phyloP scores from a whole-genome alignment of 2,888 invertebrate genomes.

The Chirona hameri region DNA sequence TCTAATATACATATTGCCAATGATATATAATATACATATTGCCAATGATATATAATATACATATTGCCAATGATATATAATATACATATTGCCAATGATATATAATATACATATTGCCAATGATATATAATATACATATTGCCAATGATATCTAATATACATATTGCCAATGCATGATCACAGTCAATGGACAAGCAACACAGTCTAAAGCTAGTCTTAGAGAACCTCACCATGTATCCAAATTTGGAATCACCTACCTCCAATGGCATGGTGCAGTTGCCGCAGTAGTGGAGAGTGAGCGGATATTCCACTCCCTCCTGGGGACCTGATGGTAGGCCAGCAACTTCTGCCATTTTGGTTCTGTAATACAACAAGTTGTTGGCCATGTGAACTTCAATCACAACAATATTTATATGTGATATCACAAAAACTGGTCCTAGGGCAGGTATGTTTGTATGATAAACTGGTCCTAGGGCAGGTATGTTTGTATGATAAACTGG shows the following conservation, averaged over 20 bases:
- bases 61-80: not conserved
- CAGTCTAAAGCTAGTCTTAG: not conserved
- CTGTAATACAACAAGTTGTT: not conserved
- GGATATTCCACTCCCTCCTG: conserved; percentile 34
- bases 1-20: not conserved
- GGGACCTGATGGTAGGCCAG: not conserved
- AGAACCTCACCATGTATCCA: not conserved
- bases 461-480: too few species aligned
- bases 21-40: not conserved
- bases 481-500: too few species aligned
- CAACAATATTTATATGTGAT: too few species aligned
- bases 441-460: too few species aligned
- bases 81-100: not conserved
- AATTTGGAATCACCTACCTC: conserved; percentile 57
- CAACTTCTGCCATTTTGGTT: not conserved
- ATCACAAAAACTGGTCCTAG: too few species aligned
- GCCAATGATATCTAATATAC: not conserved
- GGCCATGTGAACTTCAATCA: too few species aligned
- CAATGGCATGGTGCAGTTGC: conserved; percentile 90
- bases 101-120: too few species aligned
- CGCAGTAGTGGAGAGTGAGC: conserved; percentile 72
- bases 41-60: not conserved
- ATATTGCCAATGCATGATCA: not conserved
- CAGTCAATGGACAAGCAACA: not conserved
- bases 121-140: not conserved